Evolutionary conservation across 2,888 invertebrate genomes (phyloP).

Genomic region (Metalampra italica): DNA sequence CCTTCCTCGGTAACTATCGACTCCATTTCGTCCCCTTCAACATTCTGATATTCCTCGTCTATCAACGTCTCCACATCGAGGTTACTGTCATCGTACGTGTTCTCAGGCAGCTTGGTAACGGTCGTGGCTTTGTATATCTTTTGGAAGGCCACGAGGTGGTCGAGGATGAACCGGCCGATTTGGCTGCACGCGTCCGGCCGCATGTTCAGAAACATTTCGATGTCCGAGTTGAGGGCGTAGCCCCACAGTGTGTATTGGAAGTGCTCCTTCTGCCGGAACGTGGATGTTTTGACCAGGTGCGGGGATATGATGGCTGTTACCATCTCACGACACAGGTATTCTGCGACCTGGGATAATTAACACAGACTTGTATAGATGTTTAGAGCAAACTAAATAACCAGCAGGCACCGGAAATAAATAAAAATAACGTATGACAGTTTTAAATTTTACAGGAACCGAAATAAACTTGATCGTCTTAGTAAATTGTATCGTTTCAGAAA

Average conservation of each 20-base stretch:
- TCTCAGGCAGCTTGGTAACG: slow-evolving; percentile 44
- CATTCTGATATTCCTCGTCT: slow-evolving; percentile 70
- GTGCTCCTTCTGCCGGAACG: slow-evolving; percentile 71
- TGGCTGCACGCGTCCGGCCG: slow-evolving; percentile 77
- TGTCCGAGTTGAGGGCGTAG: slow-evolving; percentile 75
- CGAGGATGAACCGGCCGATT: slow-evolving; percentile 75
- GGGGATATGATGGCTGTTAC: slow-evolving; percentile 75
- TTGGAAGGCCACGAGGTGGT: slow-evolving; percentile 73
- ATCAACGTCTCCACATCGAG: slow-evolving; percentile 63
- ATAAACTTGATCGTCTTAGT: too few relatives aligned
- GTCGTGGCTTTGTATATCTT: slow-evolving; percentile 65
- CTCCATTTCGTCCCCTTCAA: slow-evolving; percentile 62
- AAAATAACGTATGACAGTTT: slow-evolving; percentile 2
- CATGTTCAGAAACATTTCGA: slow-evolving; percentile 78
- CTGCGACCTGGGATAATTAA: slow-evolving; percentile 65
- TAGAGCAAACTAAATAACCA: not conserved
- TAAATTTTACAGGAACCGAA: too few relatives aligned
- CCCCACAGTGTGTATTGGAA: slow-evolving; percentile 79
- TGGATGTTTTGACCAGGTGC: slow-evolving; percentile 65
- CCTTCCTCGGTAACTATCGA: slow-evolving; percentile 64
- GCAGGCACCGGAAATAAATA: not conserved
- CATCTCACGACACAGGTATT: slow-evolving; percentile 82
- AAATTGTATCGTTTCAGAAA: too few relatives aligned
- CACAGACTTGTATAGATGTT: not conserved
- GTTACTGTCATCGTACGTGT: slow-evolving; percentile 51